Evolutionary conservation across 2,797 vertebrate species (phyloP).

Genomic region (Dromococcyx pavoninus): DNA sequence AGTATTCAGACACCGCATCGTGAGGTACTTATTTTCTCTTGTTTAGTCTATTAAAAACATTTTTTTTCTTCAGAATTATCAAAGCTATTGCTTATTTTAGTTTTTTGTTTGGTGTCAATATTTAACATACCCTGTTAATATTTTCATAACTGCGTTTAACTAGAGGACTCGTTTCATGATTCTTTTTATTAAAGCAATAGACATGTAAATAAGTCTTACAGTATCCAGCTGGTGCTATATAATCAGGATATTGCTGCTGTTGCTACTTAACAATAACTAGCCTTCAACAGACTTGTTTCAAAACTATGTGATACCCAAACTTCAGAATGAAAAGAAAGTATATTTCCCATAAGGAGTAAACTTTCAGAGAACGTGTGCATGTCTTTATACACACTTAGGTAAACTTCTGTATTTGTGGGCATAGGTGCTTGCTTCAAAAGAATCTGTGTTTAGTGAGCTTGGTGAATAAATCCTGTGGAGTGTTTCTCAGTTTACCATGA

Average conservation of each 20-base stretch:
- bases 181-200: neutral
- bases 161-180: neutral
- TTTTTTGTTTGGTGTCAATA: neutral
- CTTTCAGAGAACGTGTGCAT: neutral
- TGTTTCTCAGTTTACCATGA: neutral
- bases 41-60: neutral
- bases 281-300: neutral
- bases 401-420: neutral
- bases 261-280: neutral
- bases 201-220: neutral
- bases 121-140: neutral
- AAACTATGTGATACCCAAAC: neutral
- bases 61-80: neutral
- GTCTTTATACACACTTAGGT: neutral
- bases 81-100: neutral
- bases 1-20: conserved; percentile 73
- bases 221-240: neutral
- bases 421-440: neutral
- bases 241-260: neutral
- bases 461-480: neutral
- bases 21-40: conserved; percentile 65
- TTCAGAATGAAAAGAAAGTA: neutral
- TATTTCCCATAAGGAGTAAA: neutral
- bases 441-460: neutral
- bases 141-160: neutral